A percentile compares a stretch with the other conserved stretches of the same genome.
phyloP scores from a whole-genome alignment of 2,113 vertebrate species.

The Cyanoramphus novaezelandiae region DNA sequence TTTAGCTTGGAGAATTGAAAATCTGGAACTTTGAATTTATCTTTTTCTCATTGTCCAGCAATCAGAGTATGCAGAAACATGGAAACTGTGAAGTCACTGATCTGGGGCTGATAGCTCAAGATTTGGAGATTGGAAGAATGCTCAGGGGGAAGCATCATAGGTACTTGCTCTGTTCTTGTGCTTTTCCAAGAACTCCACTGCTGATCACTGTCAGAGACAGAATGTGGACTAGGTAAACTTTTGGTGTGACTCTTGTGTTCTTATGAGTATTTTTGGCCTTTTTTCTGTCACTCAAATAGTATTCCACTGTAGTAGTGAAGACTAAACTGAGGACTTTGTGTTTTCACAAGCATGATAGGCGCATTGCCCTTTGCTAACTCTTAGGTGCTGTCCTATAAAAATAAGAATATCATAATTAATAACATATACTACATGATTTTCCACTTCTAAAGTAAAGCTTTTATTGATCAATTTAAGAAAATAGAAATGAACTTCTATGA shows the following conservation, averaged over 20 bases:
- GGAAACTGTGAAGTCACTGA: neutral
- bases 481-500: neutral
- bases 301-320: neutral
- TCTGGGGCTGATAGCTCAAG: neutral
- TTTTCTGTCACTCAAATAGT: neutral
- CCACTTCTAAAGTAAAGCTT: neutral
- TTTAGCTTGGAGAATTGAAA: neutral
- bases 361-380: neutral
- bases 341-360: neutral
- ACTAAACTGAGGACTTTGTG: neutral
- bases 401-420: neutral
- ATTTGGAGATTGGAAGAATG: neutral
- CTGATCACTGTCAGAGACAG: neutral
- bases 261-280: neutral
- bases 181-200: neutral
- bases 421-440: neutral
- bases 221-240: neutral
- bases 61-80: neutral
- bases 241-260: neutral
- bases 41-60: neutral
- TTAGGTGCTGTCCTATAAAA: neutral
- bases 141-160: fast-evolving
- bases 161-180: neutral
- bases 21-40: neutral
- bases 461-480: neutral